Conservation (phyloP, 2,113 vertebrate species). For the Bubo bubo region DNA sequence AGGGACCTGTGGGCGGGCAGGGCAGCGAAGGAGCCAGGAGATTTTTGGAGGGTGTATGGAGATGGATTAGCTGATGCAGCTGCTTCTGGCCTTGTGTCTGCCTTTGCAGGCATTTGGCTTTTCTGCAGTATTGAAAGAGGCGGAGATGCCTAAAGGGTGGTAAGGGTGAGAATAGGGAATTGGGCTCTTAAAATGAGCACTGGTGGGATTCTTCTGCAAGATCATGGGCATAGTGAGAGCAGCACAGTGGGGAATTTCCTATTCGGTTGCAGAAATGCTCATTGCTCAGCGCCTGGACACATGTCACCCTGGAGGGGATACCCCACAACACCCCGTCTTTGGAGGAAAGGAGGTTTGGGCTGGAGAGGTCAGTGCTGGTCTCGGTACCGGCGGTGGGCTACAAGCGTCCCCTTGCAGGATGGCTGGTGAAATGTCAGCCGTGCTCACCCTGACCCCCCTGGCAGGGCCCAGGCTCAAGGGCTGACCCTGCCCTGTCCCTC, state of each 20-base stretch:
- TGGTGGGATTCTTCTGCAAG: not conserved
- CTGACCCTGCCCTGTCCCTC: not conserved
- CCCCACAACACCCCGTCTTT: too few relatives aligned
- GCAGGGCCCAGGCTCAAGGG: not conserved
- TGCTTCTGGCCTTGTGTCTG: not conserved
- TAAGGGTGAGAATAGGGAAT: not conserved
- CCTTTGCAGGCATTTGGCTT: not conserved
- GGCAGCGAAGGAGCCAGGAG: not conserved
- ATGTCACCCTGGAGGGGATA: not conserved
- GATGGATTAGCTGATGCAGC: not conserved
- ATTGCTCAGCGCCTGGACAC: not conserved
- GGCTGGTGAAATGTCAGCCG: not conserved
- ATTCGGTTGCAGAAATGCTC: not conserved
- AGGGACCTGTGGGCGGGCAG: not conserved
- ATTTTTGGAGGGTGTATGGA: not conserved
- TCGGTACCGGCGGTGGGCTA: rapidly evolving
- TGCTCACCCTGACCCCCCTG: not conserved
- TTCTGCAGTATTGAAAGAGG: not conserved
- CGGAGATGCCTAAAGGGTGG: not conserved
- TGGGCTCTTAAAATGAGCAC: not conserved
- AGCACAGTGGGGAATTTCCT: not conserved
- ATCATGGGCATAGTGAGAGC: not conserved
- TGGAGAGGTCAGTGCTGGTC: not conserved
- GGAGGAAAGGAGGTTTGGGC: not conserved
- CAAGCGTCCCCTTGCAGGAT: not conserved